These are phyloP conservation scores for Argentina silus DNA, from an alignment of 2,797 vertebrate genomes.

Conservation along the genomic window DNA sequence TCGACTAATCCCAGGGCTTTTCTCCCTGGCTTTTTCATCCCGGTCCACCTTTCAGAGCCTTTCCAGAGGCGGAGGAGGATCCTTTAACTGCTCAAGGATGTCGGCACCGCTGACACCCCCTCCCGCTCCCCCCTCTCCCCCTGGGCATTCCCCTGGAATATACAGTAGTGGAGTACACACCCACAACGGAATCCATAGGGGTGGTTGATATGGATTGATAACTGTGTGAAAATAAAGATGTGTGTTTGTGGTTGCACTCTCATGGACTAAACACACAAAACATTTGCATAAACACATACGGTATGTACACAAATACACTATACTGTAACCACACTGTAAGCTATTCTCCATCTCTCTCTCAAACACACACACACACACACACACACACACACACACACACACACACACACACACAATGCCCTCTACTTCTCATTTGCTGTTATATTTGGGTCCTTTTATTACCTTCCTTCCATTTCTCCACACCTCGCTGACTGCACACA, in stretches of 20 bases:
- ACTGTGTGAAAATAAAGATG: not conserved
- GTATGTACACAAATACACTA: not conserved
- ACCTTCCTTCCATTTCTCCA: conserved; percentile 36
- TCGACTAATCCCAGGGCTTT: conserved; percentile 73
- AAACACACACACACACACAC: not conserved
- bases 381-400: not conserved
- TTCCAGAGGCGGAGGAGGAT: conserved; percentile 37
- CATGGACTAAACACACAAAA: not conserved
- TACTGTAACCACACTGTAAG: not conserved
- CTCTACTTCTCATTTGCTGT: conserved; percentile 35
- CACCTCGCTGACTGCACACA: conserved; percentile 51
- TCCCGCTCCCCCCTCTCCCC: not conserved
- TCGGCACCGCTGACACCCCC: conserved; percentile 25
- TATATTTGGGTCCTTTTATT: conserved; percentile 49
- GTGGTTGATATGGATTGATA: not conserved
- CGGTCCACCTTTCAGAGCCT: conserved; percentile 48
- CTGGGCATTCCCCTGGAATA: conserved; percentile 27
- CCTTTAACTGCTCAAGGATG: conserved; percentile 59
- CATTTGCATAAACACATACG: conserved; percentile 7
- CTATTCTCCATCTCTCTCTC: not conserved
- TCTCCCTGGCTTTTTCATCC: conserved; percentile 41
- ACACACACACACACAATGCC: conserved; percentile 14
- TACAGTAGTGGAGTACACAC: not conserved
- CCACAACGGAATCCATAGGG: conserved; percentile 1
- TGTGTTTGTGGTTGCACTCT: not conserved